A percentile compares a stretch with the other conserved stretches of the same genome.
phyloP scores from a whole-genome alignment of 2,888 invertebrate species.

The Cremastobaeus sp. region DNA sequence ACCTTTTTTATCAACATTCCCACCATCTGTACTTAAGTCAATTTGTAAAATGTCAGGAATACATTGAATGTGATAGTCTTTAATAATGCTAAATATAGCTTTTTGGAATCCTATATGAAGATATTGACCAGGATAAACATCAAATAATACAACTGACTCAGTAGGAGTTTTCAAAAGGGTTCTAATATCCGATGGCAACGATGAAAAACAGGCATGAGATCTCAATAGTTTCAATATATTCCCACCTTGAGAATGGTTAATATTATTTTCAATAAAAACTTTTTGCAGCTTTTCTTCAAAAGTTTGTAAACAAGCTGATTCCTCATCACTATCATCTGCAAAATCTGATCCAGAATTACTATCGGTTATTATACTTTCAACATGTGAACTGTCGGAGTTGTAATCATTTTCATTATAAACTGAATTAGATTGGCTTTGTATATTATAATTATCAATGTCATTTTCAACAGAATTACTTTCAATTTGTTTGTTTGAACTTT shows the following conservation, averaged over 20 bases:
- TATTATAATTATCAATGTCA: no score
- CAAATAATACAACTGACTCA: conserved; percentile 9
- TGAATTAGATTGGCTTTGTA: no score
- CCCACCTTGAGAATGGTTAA: conserved; percentile 23
- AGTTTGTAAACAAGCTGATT: background rate
- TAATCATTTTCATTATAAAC: no score
- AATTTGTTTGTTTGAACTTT: no score
- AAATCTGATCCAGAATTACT: background rate
- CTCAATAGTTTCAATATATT: conserved; percentile 28
- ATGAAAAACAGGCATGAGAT: conserved; percentile 33
- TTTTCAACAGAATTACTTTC: no score
- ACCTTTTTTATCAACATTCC: background rate
- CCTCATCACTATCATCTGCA: conserved; percentile 1
- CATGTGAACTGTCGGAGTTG: no score
- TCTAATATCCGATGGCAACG: conserved; percentile 37
- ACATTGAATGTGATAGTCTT: background rate
- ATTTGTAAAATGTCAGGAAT: conserved; percentile 11
- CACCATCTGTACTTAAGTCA: conserved; percentile 25
- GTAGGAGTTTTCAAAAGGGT: conserved; percentile 40
- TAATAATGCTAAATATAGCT: background rate
- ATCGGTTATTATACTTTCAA: no score
- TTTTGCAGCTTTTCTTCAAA: conserved; percentile 1
- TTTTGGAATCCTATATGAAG: conserved; percentile 42
- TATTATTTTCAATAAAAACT: conserved; percentile 26
- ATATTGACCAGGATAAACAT: conserved; percentile 41